phyloP scores from a whole-genome alignment of 2,797 vertebrate genomes.

The Epinephelus malabaricus region DNA sequence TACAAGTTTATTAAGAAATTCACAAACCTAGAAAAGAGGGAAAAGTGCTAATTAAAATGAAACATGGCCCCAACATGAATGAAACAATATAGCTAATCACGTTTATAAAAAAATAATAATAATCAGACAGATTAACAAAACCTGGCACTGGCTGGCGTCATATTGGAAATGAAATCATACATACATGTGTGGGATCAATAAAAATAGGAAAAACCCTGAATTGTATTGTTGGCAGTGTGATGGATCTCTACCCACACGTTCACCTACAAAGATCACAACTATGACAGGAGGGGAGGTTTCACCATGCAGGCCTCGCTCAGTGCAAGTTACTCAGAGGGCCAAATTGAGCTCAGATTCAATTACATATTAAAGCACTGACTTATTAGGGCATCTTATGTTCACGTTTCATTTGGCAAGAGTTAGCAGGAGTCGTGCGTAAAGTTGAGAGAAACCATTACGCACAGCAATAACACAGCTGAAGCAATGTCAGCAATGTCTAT shows the following conservation, averaged over 20 bases:
- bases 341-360: constrained; percentile 50
- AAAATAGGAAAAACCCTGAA: constrained; percentile 75
- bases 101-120: constrained; percentile 78
- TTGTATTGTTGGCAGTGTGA: constrained; percentile 57
- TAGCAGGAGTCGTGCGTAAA: constrained; percentile 63
- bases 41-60: constrained; percentile 89
- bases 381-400: constrained; percentile 33
- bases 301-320: constrained; percentile 51
- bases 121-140: constrained; percentile 78
- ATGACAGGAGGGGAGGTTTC: constrained; percentile 31
- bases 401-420: constrained; percentile 49
- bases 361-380: constrained; percentile 54
- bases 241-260: constrained; percentile 46
- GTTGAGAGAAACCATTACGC: constrained; percentile 56
- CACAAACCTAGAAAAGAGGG: constrained; percentile 83
- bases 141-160: constrained; percentile 76
- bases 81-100: constrained; percentile 81
- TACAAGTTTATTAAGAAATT: constrained; percentile 89
- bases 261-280: constrained; percentile 46
- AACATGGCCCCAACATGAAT: constrained; percentile 85
- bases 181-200: constrained; percentile 62
- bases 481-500: constrained; percentile 50
- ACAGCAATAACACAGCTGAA: constrained; percentile 50
- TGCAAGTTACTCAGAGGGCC: constrained; percentile 39
- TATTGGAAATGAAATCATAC: constrained; percentile 70